Base-by-base conservation (phyloP, 2,797 vertebrate species). In the Lagorchestes hirsutus region DNA sequence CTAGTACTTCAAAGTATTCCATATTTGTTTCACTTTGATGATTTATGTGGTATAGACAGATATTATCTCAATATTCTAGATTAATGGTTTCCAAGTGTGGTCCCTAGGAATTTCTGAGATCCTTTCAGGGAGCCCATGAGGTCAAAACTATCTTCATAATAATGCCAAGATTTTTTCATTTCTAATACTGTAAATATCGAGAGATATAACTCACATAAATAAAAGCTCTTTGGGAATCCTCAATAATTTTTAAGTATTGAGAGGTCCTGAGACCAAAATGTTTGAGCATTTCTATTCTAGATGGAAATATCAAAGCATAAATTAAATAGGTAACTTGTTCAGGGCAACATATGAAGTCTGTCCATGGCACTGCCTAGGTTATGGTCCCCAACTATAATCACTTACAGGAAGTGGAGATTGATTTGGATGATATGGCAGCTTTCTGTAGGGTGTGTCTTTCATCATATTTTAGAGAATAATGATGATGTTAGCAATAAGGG, bases 401-500 rank as follows among this genome's bases (percentile, higher is more conserved):
- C n/a, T 74, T 74, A 74, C n/a, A 74, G 67, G n/a, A 40, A 16
- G n/a, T 40, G 9, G 31, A 74, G 67, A n/a, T 40, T 18, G n/a
- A 74, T 18, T 54, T 14, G 8, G 4, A 6, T 31, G 14, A 0
- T 31, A 22, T 50, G 29, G 67, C n/a, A 93, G 82, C 56, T 92
- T 56, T 54, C 93, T 56, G 67, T 59, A 90, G 93, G 67, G 9
- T 3, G 22, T 40, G 3, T 46, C 3, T 56, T 93, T 56, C 1
- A 67, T 93, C 93, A 67, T 93, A 95, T 31, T 28, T 16, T 55
- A n/a, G 90, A 93, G 54, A 50, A 54, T 54, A 8, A 24, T 55
- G 52, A 58, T 96, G 62, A n/a, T 8, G 14, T 67, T n/a, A 82
- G 18, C n/a, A 24, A 82, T 40, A 46, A 95, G 91, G 96, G 90